A percentile compares a stretch with the other conserved stretches of the same genome.
Evolutionary conservation across 2,113 vertebrate genomes (phyloP).

Genomic region (Acrocephalus arundinaceus): DNA sequence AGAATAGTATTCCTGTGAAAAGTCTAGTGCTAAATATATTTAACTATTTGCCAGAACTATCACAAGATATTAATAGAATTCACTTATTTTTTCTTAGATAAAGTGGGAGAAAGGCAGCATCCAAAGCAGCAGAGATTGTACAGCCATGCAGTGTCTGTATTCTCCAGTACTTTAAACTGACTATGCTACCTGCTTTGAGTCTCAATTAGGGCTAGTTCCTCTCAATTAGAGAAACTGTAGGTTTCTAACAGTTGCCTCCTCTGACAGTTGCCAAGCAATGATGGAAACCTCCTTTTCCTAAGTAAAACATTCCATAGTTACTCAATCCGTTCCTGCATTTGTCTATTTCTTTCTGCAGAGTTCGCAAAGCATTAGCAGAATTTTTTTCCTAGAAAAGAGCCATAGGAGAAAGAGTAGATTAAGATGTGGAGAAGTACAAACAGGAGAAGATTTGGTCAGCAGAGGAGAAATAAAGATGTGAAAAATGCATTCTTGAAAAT

Average conservation of each 20-base stretch:
- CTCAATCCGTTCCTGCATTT: neutral
- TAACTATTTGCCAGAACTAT: neutral
- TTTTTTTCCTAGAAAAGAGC: neutral
- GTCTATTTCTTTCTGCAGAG: neutral
- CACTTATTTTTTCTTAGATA: neutral
- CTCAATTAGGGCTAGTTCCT: neutral
- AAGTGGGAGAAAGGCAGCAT: neutral
- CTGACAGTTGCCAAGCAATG: neutral
- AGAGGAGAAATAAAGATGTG: neutral
- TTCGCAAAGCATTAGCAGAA: neutral
- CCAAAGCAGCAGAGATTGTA: neutral
- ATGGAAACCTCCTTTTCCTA: neutral
- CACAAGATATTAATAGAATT: neutral
- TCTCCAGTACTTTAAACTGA: neutral
- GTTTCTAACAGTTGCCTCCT: neutral
- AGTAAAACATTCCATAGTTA: neutral
- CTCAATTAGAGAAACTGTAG: neutral
- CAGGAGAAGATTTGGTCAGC: neutral
- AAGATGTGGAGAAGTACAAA: neutral
- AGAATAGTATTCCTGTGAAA: neutral
- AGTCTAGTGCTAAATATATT: neutral
- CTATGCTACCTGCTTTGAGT: neutral
- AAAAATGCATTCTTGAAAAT: neutral
- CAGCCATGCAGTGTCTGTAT: neutral
- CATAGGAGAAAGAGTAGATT: neutral